Base-by-base conservation (phyloP, 2,888 invertebrate species). In the Drosophila emarginata region DNA sequence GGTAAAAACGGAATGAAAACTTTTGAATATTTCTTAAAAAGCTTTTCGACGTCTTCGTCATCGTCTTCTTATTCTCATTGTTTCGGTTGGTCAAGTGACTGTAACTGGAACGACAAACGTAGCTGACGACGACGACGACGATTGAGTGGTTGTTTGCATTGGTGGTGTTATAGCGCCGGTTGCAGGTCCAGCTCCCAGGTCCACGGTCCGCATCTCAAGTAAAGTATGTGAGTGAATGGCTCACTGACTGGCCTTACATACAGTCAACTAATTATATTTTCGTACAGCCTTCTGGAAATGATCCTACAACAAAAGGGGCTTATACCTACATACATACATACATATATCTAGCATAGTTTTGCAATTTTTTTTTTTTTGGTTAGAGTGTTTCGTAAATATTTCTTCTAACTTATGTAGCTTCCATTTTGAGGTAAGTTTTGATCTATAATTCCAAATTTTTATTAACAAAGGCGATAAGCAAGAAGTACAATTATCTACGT, bases 11-110 rank as follows among this genome's bases (percentile, higher is more conserved):
- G 53, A 79, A 76, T 64, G 70, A 76, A 36, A 59, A 26, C 64
- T 56, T 57, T 54, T 61, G 56, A 61, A 45, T 45, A 45, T 37
- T 37, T 45, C 45, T 45, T 45, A 45, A 45, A 45, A 51, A 61
- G 67, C 50, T 52, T 59, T 76, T 69, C 67, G 61, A 59, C 53
- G 66, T 56, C 52, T 61, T 67, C 53, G 56, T 65, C 56, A 36
- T 74, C 72, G 79, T 62, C 56, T 68, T 76, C 72, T 86, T 81
- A 89, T 89, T 90, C 89, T 87, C 87, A 79, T 76, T 90, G 91
- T 90, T 91, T 91, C 91, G 91, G 91, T 91, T 91, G 91, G 90
- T 89, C 91, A 91, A 91, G 90, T 90, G 90, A 90, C 90, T 90
- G 91, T 89, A 91, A 91, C 91, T 90, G 89, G 85, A 86, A 89